A percentile compares a stretch with the other conserved stretches of the same genome.
Conservation (phyloP, 2,888 invertebrate species). For the Habrosyne pyritoides region DNA sequence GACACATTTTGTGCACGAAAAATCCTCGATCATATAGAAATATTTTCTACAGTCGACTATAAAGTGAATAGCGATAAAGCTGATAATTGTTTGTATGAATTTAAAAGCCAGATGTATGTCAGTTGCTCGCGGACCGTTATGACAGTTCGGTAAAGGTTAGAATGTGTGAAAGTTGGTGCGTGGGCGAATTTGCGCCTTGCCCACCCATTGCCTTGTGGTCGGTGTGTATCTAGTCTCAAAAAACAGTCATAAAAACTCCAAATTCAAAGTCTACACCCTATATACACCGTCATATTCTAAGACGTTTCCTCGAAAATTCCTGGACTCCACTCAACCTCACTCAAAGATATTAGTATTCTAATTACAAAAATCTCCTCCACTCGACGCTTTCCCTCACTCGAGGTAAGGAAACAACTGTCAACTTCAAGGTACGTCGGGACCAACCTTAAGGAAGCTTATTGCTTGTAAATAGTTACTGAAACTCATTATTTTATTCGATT, state of each 20-base stretch:
- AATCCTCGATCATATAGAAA: not conserved
- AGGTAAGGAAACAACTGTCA: no score
- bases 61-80: not conserved
- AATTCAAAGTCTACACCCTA: no score
- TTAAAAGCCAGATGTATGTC: conserved; percentile 27
- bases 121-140: conserved; percentile 33
- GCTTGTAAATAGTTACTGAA: no score
- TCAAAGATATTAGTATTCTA: no score
- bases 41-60: not conserved
- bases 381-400: no score
- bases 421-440: no score
- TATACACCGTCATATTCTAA: no score
- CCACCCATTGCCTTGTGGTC: conserved; percentile 12
- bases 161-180: conserved; percentile 31
- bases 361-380: no score
- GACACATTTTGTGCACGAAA: conserved; percentile 4
- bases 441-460: no score
- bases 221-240: not conserved
- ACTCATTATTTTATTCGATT: no score
- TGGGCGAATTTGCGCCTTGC: conserved; percentile 13
- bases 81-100: conserved; percentile 5
- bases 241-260: not conserved
- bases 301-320: no score
- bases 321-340: no score
- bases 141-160: conserved; percentile 26